Conservation (phyloP, 2,888 invertebrate species). For the Argynnis bischoffii region DNA sequence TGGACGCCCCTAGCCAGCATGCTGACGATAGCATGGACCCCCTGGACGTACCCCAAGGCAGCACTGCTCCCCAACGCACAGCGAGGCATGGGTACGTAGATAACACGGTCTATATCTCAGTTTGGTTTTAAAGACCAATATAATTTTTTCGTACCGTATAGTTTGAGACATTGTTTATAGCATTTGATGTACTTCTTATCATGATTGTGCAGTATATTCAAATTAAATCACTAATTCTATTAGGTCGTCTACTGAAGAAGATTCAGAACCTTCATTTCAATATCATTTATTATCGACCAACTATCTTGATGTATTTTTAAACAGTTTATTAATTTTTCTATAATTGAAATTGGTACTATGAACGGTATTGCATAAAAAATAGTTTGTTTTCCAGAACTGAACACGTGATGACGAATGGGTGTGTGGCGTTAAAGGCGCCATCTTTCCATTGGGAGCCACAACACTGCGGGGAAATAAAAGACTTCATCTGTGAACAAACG, state of each 20-base stretch:
- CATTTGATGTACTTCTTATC: no score
- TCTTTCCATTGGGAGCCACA: constrained; percentile 91
- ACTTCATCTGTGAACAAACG: constrained; percentile 95
- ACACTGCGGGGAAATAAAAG: constrained; percentile 91
- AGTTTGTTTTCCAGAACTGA: constrained; percentile 81
- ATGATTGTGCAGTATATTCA: no score
- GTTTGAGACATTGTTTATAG: no score
- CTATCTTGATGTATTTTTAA: no score
- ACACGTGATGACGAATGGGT: constrained; percentile 85
- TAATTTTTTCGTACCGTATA: no score
- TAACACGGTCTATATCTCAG: not conserved
- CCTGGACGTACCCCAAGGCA: constrained; percentile 86
- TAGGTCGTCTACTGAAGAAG: no score
- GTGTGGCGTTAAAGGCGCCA: constrained; percentile 90
- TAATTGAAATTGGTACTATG: not conserved
- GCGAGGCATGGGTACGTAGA: constrained; percentile 86
- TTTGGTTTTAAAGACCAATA: no score
- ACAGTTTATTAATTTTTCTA: not conserved
- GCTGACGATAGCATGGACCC: constrained; percentile 83
- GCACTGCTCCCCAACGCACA: constrained; percentile 90
- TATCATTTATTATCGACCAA: no score
- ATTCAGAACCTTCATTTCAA: no score
- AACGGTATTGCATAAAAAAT: constrained; percentile 62
- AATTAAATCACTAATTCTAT: no score
- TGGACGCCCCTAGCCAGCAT: constrained; percentile 80